Evolutionary conservation across 2,113 vertebrate genomes (phyloP).

Genomic region (Sapayoa aenigma): DNA sequence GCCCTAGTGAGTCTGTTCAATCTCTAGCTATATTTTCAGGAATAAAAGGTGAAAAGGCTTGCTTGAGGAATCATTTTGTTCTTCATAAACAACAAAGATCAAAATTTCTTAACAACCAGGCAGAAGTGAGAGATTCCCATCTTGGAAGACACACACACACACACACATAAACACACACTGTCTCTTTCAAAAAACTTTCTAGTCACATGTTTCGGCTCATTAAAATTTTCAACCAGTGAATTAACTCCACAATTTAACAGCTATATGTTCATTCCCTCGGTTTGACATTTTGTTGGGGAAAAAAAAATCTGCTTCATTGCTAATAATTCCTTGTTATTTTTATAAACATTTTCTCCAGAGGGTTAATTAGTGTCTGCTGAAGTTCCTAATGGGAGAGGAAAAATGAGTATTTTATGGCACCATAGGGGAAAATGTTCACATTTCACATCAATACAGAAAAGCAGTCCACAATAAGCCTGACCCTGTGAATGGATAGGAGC

Average conservation of each 20-base stretch:
- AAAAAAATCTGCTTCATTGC: neutral
- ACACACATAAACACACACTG: fast-evolving
- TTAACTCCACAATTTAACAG: neutral
- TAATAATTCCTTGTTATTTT: constrained; percentile 45
- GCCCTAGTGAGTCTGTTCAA: neutral
- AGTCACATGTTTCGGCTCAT: neutral
- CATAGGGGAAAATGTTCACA: neutral
- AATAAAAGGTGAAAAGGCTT: neutral
- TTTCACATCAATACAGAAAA: neutral
- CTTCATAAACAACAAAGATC: neutral
- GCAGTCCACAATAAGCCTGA: constrained; percentile 7
- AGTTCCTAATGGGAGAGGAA: neutral
- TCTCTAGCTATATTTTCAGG: neutral
- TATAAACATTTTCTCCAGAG: constrained; percentile 55
- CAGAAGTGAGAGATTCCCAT: neutral
- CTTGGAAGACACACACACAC: neutral
- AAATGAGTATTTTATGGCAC: constrained; percentile 15
- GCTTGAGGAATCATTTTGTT: neutral
- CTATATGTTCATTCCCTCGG: neutral
- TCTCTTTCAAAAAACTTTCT: neutral
- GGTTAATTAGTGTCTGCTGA: constrained; percentile 51
- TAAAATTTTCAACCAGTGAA: neutral
- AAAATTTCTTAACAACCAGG: neutral
- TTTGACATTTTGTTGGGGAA: neutral
- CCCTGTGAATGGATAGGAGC: neutral